These are phyloP conservation scores for Melanotaenia boesemani DNA, from an alignment of 2,797 vertebrate genomes.

Conservation along the genomic window DNA sequence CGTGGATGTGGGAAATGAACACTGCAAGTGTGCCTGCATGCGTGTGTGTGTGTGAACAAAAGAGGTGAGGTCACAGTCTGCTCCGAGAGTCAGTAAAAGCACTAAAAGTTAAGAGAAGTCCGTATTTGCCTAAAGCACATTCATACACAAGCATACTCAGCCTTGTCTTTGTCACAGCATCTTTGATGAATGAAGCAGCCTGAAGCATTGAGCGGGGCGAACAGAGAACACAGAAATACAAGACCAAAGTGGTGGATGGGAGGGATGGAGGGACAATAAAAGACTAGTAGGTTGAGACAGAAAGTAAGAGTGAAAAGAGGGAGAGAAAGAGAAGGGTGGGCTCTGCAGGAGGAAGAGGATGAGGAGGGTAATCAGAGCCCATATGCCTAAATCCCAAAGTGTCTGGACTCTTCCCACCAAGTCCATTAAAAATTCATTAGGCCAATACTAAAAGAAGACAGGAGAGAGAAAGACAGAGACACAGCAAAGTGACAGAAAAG, in stretches of 20 bases:
- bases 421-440: conserved; percentile 81
- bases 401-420: conserved; percentile 78
- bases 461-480: conserved; percentile 31
- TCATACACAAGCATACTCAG: conserved; percentile 50
- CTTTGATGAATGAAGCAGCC: conserved; percentile 64
- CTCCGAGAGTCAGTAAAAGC: conserved; percentile 51
- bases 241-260: conserved; percentile 52
- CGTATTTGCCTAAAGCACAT: conserved; percentile 50
- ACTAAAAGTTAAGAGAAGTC: conserved; percentile 50
- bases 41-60: conserved; percentile 30
- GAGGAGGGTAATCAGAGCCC: conserved; percentile 72
- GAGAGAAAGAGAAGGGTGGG: conserved; percentile 45
- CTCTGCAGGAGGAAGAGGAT: conserved; percentile 34
- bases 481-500: conserved; percentile 23
- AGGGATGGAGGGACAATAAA: conserved; percentile 53
- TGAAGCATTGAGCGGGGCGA: conserved; percentile 33
- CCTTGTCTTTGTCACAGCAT: conserved; percentile 61
- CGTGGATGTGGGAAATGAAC: conserved; percentile 57
- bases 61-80: conserved; percentile 49
- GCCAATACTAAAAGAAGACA: conserved; percentile 52
- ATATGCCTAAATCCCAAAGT: conserved; percentile 70
- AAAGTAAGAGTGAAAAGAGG: conserved; percentile 56
- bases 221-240: conserved; percentile 61
- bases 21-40: conserved; percentile 18
- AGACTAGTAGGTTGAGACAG: conserved; percentile 49